A percentile compares a stretch with the other conserved stretches of the same genome.
Conservation (phyloP, 2,888 invertebrate species). For the Galeopsomyia nigrocyanea region DNA sequence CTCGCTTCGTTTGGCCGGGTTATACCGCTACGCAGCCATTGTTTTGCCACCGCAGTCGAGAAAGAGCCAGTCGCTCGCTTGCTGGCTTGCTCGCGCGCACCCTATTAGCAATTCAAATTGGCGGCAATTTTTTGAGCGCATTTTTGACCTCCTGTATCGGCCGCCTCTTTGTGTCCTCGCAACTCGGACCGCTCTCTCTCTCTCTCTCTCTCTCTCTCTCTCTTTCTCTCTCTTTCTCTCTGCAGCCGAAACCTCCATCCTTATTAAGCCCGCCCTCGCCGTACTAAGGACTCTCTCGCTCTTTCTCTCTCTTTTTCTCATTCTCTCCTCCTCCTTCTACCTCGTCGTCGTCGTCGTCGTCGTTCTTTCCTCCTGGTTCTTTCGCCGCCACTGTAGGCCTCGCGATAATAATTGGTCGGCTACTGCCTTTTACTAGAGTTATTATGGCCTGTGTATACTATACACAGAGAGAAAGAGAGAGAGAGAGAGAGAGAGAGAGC, state of each 20-base stretch:
- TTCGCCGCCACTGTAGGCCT: constrained; percentile 35
- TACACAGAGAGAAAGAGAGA: neutral
- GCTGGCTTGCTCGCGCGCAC: constrained; percentile 56
- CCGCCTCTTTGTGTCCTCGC: constrained; percentile 56
- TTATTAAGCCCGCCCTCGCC: constrained; percentile 68
- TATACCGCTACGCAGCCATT: constrained; percentile 67
- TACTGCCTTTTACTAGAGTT: constrained; percentile 38
- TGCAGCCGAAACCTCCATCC: constrained; percentile 64
- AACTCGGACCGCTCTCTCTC: constrained; percentile 5
- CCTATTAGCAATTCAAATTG: constrained; percentile 69
- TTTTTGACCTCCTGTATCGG: constrained; percentile 70
- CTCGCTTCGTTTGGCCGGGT: constrained; percentile 61
- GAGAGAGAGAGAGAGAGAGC: too few relatives aligned
- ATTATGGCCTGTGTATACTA: constrained; percentile 24
- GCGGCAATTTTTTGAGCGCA: constrained; percentile 70
- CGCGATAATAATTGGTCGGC: constrained; percentile 44
- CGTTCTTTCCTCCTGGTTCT: constrained; percentile 38
- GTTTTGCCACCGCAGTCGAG: constrained; percentile 65
- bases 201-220: neutral
- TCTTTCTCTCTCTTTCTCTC: too few relatives aligned
- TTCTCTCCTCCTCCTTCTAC: constrained; percentile 27
- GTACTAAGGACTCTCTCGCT: constrained; percentile 61
- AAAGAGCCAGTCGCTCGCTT: constrained; percentile 33
- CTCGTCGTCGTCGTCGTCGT: constrained; percentile 31
- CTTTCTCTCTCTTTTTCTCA: constrained; percentile 37